Evolutionary conservation across 2,113 vertebrate genomes (phyloP), one percentile per base, ranked within the genome.

Genomic region (Hoplias malabaricus): DNA sequence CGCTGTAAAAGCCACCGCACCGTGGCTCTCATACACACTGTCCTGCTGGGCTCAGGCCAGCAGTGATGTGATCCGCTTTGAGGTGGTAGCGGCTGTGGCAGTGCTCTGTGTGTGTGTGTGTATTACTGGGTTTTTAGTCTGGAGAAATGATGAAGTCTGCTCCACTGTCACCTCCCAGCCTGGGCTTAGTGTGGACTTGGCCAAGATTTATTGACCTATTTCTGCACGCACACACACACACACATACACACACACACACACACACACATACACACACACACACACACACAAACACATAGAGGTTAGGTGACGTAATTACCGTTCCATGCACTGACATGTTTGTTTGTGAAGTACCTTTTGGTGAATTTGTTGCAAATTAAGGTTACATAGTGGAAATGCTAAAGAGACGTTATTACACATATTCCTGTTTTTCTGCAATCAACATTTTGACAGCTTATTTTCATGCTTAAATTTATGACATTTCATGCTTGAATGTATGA

Each of bases 351-450:
- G 23, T 63, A 57, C 21, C n/a, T 65, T 65, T 74, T 68, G 57
- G 66, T 66, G 36, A 68, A 78, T 11, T 62, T 69, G 65, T 59
- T 9, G 38, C 42, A 48, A 14, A 62, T 43, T 29, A 34, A 63
- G 66, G 61, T 57, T 62, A 43, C 66, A 27, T 65, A 14, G 62
- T 43, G 70, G 38, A 68, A 69, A 34, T 4, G 1, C 9, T 68
- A 56, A 25, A 14, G 38, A 23, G 34, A 50, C 80, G 67, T 78
- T 76, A 78, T 80, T 78, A 75, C 25, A 65, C 62, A 84, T 68
- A 75, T 38, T 21, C 14, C 33, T 42, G 54, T 71, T 75, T 80
- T 76, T 34, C 69, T 76, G 46, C 42, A 72, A 77, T 25, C 4
- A 38, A 14, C 59, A 7, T 70, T 56, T 14, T 70, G 42, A 75